Evolutionary conservation across 2,113 vertebrate species (phyloP), one percentile per base, ranked within the genome.

Genomic region (Scatophagus argus): DNA sequence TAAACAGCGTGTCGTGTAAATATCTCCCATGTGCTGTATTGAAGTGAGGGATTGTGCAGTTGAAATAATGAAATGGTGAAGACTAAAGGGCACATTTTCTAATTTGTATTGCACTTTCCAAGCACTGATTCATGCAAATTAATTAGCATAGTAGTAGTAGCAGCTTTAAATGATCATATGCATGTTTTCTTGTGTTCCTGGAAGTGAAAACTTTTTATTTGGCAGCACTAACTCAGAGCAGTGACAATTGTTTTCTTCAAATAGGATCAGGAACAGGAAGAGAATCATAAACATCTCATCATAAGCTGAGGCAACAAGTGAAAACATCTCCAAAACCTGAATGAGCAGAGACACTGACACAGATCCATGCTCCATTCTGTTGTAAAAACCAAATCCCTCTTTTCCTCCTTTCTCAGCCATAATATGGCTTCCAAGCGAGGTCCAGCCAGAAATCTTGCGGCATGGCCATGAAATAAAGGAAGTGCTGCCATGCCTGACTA

Each of bases 361-460:
- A 77, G 74, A 91, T 91, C 87, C 85, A 27, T 70, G 77, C 75
- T 88, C 86, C 82, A 82, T 90, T 90, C 90, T 89, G 86, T 93
- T 93, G 88, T 91, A 79, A 84, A 81, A 85, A 84, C 76, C 81
- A 91, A 91, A 91, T 90, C 89, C 87, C 88, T 81, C 86, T 87
- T 90, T 87, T 83, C 82, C 84, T 83, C 79, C 75, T 84, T 85
- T 80, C 82, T 71, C 84, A 87, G 81, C 80, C 86, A 86, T 87
- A 87, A 86, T 89, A 77, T 83, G 87, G 89, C 86, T 90, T 93
- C 92, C 90, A 88, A 91, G 74, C 73, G 44, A 85, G 90, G 94
- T 93, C 92, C 92, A 91, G 93, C 93, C 92, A 94, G 92, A 85
- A 92, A 88, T 93, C 92, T 89, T 86, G 85, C 74, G 39, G 79